Conservation (phyloP, 2,888 invertebrate species). For the Patella depressa region DNA sequence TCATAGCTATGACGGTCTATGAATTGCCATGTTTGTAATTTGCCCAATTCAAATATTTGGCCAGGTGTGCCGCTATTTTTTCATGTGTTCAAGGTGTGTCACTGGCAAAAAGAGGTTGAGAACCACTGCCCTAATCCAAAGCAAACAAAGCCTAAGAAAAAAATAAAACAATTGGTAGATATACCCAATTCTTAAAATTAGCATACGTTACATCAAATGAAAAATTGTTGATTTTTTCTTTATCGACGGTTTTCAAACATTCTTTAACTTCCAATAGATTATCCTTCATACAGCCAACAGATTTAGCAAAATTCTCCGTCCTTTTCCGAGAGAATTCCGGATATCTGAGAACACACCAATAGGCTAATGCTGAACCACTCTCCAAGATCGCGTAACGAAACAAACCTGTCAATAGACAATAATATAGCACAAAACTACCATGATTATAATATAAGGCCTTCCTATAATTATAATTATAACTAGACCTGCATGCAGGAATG, state of each 20-base stretch:
- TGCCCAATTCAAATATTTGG: no score
- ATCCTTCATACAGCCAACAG: conserved; percentile 16
- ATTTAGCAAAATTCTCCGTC: conserved; percentile 13
- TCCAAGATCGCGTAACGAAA: conserved; percentile 40
- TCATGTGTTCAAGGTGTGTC: not conserved
- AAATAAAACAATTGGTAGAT: not conserved
- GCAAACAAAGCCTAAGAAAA: not conserved
- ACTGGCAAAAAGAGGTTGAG: no score
- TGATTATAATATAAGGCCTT: no score
- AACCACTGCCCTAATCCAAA: no score
- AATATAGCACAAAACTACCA: no score
- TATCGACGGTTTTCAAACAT: conserved; percentile 25
- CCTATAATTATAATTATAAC: no score
- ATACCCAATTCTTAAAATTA: not conserved
- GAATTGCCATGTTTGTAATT: no score
- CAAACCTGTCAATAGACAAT: conserved; percentile 30
- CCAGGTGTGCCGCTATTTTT: no score
- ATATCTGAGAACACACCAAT: conserved; percentile 34
- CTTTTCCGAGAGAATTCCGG: conserved; percentile 12
- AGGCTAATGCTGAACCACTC: conserved; percentile 47
- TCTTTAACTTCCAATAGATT: conserved; percentile 18
- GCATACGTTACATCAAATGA: conserved; percentile 5
- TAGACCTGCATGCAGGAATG: no score
- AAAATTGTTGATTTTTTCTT: conserved; percentile 16
- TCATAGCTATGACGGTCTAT: no score